Conservation (phyloP, 2,888 invertebrate species). For the Alviniconcha strummeri region DNA sequence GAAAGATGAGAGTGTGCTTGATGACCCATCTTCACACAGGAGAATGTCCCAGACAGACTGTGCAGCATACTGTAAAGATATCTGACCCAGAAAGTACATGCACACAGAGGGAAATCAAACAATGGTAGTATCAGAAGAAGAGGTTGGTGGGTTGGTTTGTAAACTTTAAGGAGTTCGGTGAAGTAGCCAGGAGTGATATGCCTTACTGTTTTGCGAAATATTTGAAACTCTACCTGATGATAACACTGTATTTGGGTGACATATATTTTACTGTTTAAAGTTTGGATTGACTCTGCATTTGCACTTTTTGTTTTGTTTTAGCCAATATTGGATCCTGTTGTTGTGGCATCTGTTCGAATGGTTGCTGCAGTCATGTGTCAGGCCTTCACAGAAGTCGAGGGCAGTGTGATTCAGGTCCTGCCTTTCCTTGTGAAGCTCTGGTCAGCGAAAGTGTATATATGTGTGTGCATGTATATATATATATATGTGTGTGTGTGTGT, state of each 20-base stretch:
- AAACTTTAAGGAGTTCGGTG: not conserved
- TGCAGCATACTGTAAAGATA: no score
- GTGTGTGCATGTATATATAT: not conserved
- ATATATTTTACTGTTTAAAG: not conserved
- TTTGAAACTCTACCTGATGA: not conserved
- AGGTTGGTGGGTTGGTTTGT: not conserved
- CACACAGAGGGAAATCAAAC: no score
- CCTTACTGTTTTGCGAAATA: not conserved
- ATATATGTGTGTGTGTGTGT: not conserved
- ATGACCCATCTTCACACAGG: no score
- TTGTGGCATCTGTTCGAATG: conserved; percentile 5
- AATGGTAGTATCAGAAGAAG: no score
- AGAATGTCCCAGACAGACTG: no score
- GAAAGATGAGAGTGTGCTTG: no score
- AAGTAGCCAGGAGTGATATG: not conserved
- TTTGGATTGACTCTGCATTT: not conserved
- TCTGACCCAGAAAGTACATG: no score
- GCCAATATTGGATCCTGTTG: not conserved
- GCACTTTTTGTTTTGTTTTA: not conserved
- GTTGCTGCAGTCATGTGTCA: not conserved
- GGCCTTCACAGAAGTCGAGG: conserved; percentile 22
- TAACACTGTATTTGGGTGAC: not conserved
- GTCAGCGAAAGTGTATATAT: not conserved
- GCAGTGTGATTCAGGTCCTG: not conserved
- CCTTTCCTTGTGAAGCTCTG: not conserved